Evolutionary conservation across 2,113 vertebrate species (phyloP).

Genomic region (Podiceps cristatus): DNA sequence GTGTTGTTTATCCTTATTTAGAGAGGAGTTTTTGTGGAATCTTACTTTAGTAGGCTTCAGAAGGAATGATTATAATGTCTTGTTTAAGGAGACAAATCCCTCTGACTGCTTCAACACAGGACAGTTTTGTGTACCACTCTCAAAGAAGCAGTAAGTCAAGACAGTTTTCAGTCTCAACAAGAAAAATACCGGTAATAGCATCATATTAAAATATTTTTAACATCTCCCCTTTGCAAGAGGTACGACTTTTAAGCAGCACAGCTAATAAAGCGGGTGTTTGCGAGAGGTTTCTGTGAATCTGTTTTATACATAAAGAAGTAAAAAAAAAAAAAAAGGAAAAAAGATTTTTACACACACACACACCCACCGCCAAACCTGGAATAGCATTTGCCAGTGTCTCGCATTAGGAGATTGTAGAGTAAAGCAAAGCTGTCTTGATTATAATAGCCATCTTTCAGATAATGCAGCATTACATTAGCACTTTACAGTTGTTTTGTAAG

Average conservation of each 20-base stretch:
- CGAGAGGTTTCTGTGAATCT: background rate
- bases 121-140: background rate
- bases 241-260: background rate
- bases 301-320: background rate
- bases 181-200: background rate
- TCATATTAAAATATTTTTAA: background rate
- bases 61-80: slow-evolving; percentile 34
- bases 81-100: slow-evolving; percentile 59
- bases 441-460: slow-evolving; percentile 54
- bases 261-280: background rate
- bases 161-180: background rate
- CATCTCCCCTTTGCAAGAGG: background rate
- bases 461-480: slow-evolving; percentile 21
- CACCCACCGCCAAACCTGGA: background rate
- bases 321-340: background rate
- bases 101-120: slow-evolving; percentile 25
- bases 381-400: background rate
- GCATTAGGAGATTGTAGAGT: slow-evolving; percentile 51
- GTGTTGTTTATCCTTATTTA: slow-evolving; percentile 46
- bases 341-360: too few species aligned
- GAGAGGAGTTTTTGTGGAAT: slow-evolving; percentile 30
- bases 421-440: slow-evolving; percentile 52
- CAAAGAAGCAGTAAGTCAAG: background rate
- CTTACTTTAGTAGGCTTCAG: slow-evolving; percentile 25
- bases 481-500: slow-evolving; percentile 11